Conservation (phyloP, 2,888 invertebrate species). For the Microctonus hyperodae region DNA sequence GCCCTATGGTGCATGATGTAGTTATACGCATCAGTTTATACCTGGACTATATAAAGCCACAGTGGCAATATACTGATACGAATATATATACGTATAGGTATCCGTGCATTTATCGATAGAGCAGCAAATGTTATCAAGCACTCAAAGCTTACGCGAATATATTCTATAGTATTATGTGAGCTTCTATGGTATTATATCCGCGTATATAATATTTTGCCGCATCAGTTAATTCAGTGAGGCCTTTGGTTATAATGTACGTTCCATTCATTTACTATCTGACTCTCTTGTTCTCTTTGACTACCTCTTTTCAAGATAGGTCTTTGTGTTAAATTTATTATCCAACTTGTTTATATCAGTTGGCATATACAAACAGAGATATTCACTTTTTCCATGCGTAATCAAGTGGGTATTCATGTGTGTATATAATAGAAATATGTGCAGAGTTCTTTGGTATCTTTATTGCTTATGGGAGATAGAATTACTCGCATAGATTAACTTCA, state of each 20-base stretch:
- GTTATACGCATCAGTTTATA: constrained; percentile 9
- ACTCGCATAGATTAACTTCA: not conserved
- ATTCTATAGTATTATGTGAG: constrained; percentile 3
- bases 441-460: constrained; percentile 25
- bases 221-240: constrained; percentile 12
- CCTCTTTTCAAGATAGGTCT: constrained; percentile 5
- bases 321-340: constrained; percentile 17
- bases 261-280: constrained; percentile 1
- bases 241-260: not conserved
- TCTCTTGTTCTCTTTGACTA: not conserved
- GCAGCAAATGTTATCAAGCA: not conserved
- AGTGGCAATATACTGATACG: not conserved
- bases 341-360: constrained; percentile 23
- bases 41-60: not conserved
- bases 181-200: constrained; percentile 18
- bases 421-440: not conserved
- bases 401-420: constrained; percentile 34
- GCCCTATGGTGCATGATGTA: constrained; percentile 4
- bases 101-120: not conserved
- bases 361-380: constrained; percentile 10
- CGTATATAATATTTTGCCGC: not conserved
- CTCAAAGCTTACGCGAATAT: not conserved
- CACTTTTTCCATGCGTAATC: constrained; percentile 27
- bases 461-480: constrained; percentile 9
- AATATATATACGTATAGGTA: not conserved